Base-by-base conservation (phyloP, 2,888 invertebrate species). In the Clusia tigrina region DNA sequence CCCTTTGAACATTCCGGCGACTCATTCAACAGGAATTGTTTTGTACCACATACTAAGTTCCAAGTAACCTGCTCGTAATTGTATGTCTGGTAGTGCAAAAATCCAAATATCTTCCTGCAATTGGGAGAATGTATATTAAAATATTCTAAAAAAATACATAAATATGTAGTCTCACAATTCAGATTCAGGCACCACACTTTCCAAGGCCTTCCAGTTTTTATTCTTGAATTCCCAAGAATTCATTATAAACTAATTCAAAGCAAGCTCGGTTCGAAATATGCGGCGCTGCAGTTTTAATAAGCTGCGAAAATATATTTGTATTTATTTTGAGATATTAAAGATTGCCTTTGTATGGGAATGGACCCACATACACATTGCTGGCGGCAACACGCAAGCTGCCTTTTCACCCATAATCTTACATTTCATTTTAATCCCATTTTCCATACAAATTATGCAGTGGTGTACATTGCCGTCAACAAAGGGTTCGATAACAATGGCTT, bases 401-500 rank as follows among this genome's bases (percentile, higher is more conserved):
- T n/a, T n/a, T n/a, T n/a, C n/a, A n/a, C n/a, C n/a, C n/a, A n/a
- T n/a, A n/a, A n/a, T n/a, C n/a, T n/a, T n/a, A n/a, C n/a, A n/a
- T n/a, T n/a, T n/a, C n/a, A n/a, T n/a, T n/a, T n/a, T n/a, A n/a
- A n/a, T n/a, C n/a, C n/a, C n/a, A n/a, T n/a, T n/a, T n/a, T n/a
- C n/a, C n/a, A n/a, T n/a, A n/a, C n/a, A n/a, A n/a, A n/a, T n/a
- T n/a, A n/a, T n/a, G n/a, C n/a, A n/a, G n/a, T n/a, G n/a, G n/a
- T n/a, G n/a, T n/a, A n/a, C n/a, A n/a, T n/a, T n/a, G n/a, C n/a
- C n/a, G n/a, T n/a, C n/a, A n/a, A n/a, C n/a, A n/a, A n/a, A n/a
- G n/a, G n/a, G n/a, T n/a, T n/a, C n/a, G n/a, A n/a, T n/a, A n/a
- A 91, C 92, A 90, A 87, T 12, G 93, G 89, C 78, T 91, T 89